phyloP scores from a whole-genome alignment of 2,888 invertebrate species.

The Dicranocentrus wangi region DNA sequence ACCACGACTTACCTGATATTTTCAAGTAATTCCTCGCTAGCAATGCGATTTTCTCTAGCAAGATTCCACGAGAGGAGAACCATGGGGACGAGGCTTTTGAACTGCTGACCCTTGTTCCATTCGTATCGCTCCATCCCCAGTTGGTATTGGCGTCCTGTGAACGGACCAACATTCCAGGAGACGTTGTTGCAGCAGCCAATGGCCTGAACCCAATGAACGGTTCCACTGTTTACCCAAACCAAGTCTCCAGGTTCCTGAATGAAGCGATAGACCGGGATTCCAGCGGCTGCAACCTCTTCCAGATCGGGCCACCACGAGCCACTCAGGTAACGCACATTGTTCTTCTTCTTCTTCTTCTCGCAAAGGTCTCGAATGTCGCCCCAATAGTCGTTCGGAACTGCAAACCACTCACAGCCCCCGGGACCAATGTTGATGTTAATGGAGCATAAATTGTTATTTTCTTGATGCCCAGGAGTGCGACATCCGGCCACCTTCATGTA shows the following conservation, averaged over 20 bases:
- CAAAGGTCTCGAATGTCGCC: constrained; percentile 94
- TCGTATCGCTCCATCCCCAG: constrained; percentile 96
- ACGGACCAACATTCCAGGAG: constrained; percentile 99
- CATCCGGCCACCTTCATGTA: constrained; percentile 98
- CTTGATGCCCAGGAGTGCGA: constrained; percentile 96
- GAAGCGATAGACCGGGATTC: constrained; percentile 96
- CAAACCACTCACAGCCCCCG: constrained; percentile 99
- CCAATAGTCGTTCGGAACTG: constrained; percentile 98
- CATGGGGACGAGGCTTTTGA: constrained; percentile 97
- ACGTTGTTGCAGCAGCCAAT: constrained; percentile 99
- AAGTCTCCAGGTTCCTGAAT: constrained; percentile 98
- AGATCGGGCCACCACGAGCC: constrained; percentile 87
- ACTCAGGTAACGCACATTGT: no score
- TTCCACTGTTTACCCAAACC: constrained; percentile 94
- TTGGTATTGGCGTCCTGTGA: constrained; percentile 93
- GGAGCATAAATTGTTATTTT: constrained; percentile 99
- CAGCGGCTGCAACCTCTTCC: constrained; percentile 77
- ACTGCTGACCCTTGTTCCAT: constrained; percentile 97
- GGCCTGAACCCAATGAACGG: constrained; percentile 93
- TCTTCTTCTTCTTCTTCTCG: constrained; percentile 80
- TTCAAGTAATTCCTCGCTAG: constrained; percentile 90
- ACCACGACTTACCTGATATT: constrained; percentile 82
- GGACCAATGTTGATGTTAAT: constrained; percentile 99
- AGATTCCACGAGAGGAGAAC: constrained; percentile 98
- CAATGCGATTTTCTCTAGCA: constrained; percentile 95